Conservation (phyloP, 2,113 vertebrate genomes). For the Helogale parvula region DNA sequence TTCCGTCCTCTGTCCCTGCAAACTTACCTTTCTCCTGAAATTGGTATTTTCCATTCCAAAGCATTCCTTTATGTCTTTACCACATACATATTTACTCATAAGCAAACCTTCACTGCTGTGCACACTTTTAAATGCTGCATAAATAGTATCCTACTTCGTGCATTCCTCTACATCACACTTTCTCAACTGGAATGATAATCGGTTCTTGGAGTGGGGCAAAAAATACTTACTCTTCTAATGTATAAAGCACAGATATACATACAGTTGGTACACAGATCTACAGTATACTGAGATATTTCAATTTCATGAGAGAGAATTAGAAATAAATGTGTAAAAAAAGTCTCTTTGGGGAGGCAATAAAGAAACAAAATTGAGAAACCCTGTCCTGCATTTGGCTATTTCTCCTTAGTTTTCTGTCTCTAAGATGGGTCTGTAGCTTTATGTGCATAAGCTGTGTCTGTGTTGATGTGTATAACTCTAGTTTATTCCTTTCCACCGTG, state of each 20-base stretch:
- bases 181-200: not conserved
- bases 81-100: not conserved
- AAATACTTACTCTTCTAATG: not conserved
- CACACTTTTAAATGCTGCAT: not conserved
- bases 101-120: not conserved
- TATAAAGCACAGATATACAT: not conserved
- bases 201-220: not conserved
- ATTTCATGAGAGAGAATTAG: not conserved
- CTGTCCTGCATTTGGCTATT: not conserved
- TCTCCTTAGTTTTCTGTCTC: not conserved
- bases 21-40: not conserved
- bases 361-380: constrained; percentile 6
- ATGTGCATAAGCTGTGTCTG: not conserved
- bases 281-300: not conserved
- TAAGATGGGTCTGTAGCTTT: not conserved
- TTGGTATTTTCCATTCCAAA: not conserved
- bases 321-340: constrained; percentile 3
- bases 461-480: not conserved
- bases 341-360: not conserved
- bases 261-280: not conserved
- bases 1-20: not conserved
- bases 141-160: not conserved
- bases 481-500: not conserved
- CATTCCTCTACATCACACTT: not conserved
- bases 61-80: constrained; percentile 9